Conservation (phyloP, 2,797 vertebrate species). For the Chelon labrosus region DNA sequence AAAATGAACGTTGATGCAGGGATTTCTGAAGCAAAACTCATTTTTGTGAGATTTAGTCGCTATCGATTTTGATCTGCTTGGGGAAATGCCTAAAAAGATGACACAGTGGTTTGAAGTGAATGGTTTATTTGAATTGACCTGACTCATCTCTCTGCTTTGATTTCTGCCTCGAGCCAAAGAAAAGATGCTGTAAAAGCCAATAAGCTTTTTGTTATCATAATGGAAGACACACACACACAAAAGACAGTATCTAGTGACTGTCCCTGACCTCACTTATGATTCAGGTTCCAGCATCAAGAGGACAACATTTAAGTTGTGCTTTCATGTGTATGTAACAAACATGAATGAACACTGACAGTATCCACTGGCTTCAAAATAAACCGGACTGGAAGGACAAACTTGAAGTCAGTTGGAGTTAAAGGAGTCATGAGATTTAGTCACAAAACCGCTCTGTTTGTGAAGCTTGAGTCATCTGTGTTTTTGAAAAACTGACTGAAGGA, state of each 20-base stretch:
- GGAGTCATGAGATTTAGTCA: slow-evolving; percentile 28
- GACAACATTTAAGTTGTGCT: not conserved
- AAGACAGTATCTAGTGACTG: not conserved
- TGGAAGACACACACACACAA: not conserved
- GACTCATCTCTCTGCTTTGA: slow-evolving; percentile 36
- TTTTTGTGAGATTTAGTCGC: slow-evolving; percentile 9
- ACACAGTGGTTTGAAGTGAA: slow-evolving; percentile 3
- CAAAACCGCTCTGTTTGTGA: slow-evolving; percentile 35
- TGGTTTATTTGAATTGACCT: slow-evolving; percentile 33
- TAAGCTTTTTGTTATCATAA: slow-evolving; percentile 1
- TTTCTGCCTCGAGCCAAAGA: slow-evolving; percentile 18
- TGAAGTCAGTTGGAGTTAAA: slow-evolving; percentile 19
- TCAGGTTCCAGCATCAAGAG: slow-evolving; percentile 4
- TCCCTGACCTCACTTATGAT: not conserved
- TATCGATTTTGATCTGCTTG: slow-evolving; percentile 32
- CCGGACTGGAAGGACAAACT: slow-evolving; percentile 37
- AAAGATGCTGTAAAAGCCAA: slow-evolving; percentile 8
- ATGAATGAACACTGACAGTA: slow-evolving; percentile 14
- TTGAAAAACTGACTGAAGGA: slow-evolving; percentile 50
- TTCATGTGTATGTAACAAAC: slow-evolving; percentile 27
- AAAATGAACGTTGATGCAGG: not conserved
- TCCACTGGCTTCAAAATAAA: slow-evolving; percentile 23
- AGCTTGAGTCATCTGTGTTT: slow-evolving; percentile 54
- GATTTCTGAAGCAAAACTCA: slow-evolving; percentile 11
- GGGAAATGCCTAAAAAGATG: slow-evolving; percentile 9